Base-by-base conservation (phyloP, 2,113 vertebrate species). In the Xenopus laevis region DNA sequence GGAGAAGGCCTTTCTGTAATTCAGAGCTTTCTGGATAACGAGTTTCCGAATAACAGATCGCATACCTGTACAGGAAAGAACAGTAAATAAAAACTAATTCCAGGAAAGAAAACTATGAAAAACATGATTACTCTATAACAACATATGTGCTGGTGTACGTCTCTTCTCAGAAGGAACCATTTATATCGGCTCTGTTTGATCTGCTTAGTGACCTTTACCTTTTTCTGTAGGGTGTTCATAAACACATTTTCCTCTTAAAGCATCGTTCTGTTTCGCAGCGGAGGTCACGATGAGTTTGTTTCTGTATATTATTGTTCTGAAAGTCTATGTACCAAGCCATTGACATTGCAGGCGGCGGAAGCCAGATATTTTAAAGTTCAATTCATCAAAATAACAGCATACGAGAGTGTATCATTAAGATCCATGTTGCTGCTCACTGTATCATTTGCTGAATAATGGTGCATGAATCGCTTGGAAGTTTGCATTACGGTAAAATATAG, bases 401-500 rank as follows among this genome's bases (percentile, higher is more conserved):
- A 64, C 57, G 27, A 47, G 13, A 52, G 33, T 69, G 60, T 58
- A 30, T 77, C 74, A 70, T 77, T 77, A 77, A 77, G 40, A 45
- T 64, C 67, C 66, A 55, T 50, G 46, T 63, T 64, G 47, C 30
- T 45, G 47, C 16, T 57, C 18, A 1, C 11, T 21, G 30, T 70
- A 66, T 46, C n/a, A 68, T 75, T 75, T 75, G 58, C 45, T 23
- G 65, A 63, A 77, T 77, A 77, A 70, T 77, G 66, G 67, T 61
- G 30, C 74, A 70, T 70, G 60, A 77, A 70, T 68, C 68, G 46
- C 47, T 66, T 20, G 44, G 23, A 71, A 15, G 50, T 45, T 57
- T 52, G 11, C 33, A 55, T 64, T 63, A 57, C 46, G 55, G 63
- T 57, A 53, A 70, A 77, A 60, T n/a, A 45, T 21, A 11, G 47